Base-by-base conservation (phyloP, 2,888 invertebrate species). In the Pseudococcus viburni region DNA sequence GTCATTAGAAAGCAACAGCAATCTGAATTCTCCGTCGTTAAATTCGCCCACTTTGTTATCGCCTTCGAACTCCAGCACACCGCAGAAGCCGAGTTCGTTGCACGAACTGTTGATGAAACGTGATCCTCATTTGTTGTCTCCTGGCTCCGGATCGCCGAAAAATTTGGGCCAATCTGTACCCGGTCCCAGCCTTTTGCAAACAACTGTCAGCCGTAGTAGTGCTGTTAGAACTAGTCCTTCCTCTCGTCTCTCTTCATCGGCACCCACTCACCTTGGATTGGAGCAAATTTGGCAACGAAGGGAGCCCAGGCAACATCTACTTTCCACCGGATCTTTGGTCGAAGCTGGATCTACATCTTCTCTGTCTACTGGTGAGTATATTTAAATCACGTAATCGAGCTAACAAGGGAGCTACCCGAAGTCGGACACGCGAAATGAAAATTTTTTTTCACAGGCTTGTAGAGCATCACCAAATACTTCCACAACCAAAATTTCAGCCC, bases 331-430 rank as follows among this genome's bases (percentile, higher is more conserved):
- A 90, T 96, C 96, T 73, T 90, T 93, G 90, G 96, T 95, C 39
- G 97, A 97, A 92, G 96, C 96, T 73, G 96, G 96, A 51, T 96
- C 96, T 33, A 95, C 95, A 46, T 96, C 96, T 42, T 96, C 96
- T 8, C 91, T 96, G 26, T 96, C 96, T 89, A 95, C 95, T 0
- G 96, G 91, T 91, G 39, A 88, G 90, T 55, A 55, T 17, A 55
- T 46, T 12, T 6, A 33, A 33, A 33, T 33, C 3, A 33, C 26
- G 26, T 33, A 2, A 33, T 33, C 26, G 26, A 33, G 26, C 26
- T 33, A n/a, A n/a, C n/a, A n/a, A n/a, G n/a, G n/a, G n/a, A n/a
- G n/a, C n/a, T n/a, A n/a, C n/a, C n/a, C n/a, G n/a, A n/a, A n/a
- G n/a, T n/a, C n/a, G n/a, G n/a, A n/a, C n/a, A n/a, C n/a, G n/a